These are phyloP conservation scores for Melanaphis sacchari DNA, from an alignment of 1,140 invertebrate genomes.

Conservation along the genomic window DNA sequence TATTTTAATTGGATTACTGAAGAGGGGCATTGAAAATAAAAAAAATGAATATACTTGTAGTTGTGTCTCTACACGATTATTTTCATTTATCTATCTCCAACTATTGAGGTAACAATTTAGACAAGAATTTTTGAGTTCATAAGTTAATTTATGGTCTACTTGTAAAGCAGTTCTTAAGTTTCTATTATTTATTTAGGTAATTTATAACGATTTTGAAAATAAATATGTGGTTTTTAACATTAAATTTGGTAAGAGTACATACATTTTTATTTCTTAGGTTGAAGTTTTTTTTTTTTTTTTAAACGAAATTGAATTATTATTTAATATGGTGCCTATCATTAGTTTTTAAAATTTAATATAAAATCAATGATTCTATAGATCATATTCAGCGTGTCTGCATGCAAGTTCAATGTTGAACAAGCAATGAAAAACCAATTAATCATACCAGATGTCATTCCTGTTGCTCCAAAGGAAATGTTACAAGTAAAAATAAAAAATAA, in stretches of 20 bases:
- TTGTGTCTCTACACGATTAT: background rate
- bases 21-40: background rate
- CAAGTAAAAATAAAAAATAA: slow-evolving; percentile 63
- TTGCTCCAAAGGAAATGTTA: slow-evolving; percentile 67
- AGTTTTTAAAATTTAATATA: background rate
- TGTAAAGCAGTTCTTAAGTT: background rate
- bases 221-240: background rate
- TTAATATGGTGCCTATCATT: background rate
- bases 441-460: slow-evolving; percentile 75
- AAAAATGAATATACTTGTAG: background rate
- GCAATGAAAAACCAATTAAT: slow-evolving; percentile 65
- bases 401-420: background rate
- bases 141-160: background rate
- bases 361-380: background rate
- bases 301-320: background rate
- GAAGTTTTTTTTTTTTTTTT: no score
- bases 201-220: background rate
- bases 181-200: background rate
- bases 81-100: background rate
- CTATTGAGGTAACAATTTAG: background rate
- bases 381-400: background rate
- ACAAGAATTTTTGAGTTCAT: background rate
- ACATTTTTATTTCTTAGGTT: background rate
- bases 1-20: background rate
- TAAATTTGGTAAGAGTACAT: background rate